Conservation (phyloP, 1,140 invertebrate species). For the Diploscapter pachys region DNA sequence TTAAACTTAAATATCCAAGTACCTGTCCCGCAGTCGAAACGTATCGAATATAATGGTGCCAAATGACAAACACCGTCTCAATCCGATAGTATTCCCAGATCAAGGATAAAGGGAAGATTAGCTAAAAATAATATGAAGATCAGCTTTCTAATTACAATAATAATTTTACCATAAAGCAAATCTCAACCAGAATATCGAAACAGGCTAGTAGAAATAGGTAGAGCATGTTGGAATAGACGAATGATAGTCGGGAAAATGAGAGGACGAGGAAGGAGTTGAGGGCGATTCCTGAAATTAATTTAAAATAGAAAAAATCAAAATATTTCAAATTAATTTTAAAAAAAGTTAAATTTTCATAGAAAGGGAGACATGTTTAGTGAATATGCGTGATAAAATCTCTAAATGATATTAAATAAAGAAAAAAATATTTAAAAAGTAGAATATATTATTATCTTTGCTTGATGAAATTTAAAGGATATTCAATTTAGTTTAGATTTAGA, state of each 20-base stretch:
- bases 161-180: slow-evolving; percentile 17
- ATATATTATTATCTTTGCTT: too few species aligned
- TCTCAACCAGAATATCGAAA: slow-evolving; percentile 20
- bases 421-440: too few species aligned
- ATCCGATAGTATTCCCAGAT: slow-evolving; percentile 19
- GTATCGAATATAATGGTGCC: slow-evolving; percentile 20
- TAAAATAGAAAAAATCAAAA: too few species aligned
- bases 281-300: not conserved
- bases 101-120: slow-evolving; percentile 17
- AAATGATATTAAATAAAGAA: too few species aligned
- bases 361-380: too few species aligned
- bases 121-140: slow-evolving; percentile 2
- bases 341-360: too few species aligned
- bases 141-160: not conserved
- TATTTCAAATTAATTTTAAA: too few species aligned
- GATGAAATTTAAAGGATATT: too few species aligned
- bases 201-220: slow-evolving; percentile 18
- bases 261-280: slow-evolving; percentile 17
- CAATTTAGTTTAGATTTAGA: too few species aligned
- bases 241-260: slow-evolving; percentile 7
- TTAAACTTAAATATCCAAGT: too few species aligned
- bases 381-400: too few species aligned
- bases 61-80: slow-evolving; percentile 12
- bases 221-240: slow-evolving; percentile 11
- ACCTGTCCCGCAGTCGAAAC: slow-evolving; percentile 19